A percentile compares a stretch with the other conserved stretches of the same genome.
Conservation (phyloP, 2,113 vertebrate species). For the Austrofundulus limnaeus region DNA sequence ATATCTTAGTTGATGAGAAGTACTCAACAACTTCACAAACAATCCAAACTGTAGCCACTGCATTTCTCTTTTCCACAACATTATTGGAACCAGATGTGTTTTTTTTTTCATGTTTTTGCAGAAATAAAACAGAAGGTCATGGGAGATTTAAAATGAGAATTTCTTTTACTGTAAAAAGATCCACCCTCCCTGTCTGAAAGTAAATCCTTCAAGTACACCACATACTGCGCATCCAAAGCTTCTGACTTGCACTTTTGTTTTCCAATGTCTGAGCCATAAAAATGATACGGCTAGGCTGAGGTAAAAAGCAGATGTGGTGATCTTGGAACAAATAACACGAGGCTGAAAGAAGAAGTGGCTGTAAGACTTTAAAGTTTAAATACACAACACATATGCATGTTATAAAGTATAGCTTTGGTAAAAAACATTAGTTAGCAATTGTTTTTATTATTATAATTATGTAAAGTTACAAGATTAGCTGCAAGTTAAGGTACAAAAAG, state of each 20-base stretch:
- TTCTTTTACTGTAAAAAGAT: constrained; percentile 45
- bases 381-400: neutral
- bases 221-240: constrained; percentile 35
- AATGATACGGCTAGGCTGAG: constrained; percentile 19
- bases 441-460: neutral
- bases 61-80: constrained; percentile 13
- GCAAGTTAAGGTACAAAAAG: neutral
- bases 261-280: constrained; percentile 1
- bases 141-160: constrained; percentile 61
- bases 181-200: constrained; percentile 27
- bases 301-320: neutral
- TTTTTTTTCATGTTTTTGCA: constrained; percentile 20
- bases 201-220: constrained; percentile 41
- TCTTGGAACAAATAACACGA: neutral
- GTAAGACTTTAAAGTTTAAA: no score
- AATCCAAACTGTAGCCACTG: constrained; percentile 9
- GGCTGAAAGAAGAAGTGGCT: no score
- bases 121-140: constrained; percentile 41
- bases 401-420: no score
- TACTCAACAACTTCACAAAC: neutral
- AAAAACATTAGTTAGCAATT: neutral
- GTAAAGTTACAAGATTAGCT: neutral
- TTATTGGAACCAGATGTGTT: constrained; percentile 52
- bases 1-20: no score
- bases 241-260: neutral